These are phyloP conservation scores for Gonioctena quinquepunctata DNA, from an alignment of 1,140 invertebrate genomes.

Conservation along the genomic window DNA sequence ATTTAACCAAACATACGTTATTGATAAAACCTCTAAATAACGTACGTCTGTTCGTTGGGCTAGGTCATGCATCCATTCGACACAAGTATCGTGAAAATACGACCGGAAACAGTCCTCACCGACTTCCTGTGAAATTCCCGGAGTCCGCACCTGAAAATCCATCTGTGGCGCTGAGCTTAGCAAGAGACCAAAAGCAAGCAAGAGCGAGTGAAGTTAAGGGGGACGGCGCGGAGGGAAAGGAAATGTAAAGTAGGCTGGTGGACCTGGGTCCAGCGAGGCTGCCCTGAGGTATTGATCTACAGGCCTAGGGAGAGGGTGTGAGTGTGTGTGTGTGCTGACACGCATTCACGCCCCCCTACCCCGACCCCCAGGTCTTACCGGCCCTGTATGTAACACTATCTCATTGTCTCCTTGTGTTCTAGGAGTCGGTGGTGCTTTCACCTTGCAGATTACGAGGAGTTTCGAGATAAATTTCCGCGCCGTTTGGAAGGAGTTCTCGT, in stretches of 20 bases:
- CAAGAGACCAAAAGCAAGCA: conserved; percentile 39
- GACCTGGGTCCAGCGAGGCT: conserved; percentile 54
- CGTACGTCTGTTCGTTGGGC: too few relatives aligned
- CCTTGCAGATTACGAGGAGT: conserved; percentile 13
- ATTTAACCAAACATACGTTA: too few relatives aligned
- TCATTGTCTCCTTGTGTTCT: conserved; percentile 35
- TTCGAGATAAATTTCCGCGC: too few relatives aligned
- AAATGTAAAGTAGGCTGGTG: conserved; percentile 56
- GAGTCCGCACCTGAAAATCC: conserved; percentile 27
- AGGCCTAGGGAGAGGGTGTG: conserved; percentile 41
- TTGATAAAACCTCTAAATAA: too few relatives aligned
- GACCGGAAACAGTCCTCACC: too few relatives aligned
- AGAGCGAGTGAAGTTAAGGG: conserved; percentile 12
- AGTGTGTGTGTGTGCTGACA: conserved; percentile 53
- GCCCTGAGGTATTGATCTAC: conserved; percentile 56
- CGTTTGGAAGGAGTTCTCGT: neutral
- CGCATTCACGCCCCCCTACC: conserved; percentile 41
- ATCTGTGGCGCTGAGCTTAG: conserved; percentile 45
- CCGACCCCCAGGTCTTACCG: conserved; percentile 26
- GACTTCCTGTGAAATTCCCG: too few relatives aligned
- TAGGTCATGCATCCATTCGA: too few relatives aligned
- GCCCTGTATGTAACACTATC: conserved; percentile 49
- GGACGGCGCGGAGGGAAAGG: conserved; percentile 39
- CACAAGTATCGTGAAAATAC: too few relatives aligned
- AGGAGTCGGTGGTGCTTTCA: conserved; percentile 9